Percentiles rank a stretch among this genome's conserved stretches.
Conservation (phyloP, 2,113 vertebrate genomes). For the Dromiciops gliroides region DNA sequence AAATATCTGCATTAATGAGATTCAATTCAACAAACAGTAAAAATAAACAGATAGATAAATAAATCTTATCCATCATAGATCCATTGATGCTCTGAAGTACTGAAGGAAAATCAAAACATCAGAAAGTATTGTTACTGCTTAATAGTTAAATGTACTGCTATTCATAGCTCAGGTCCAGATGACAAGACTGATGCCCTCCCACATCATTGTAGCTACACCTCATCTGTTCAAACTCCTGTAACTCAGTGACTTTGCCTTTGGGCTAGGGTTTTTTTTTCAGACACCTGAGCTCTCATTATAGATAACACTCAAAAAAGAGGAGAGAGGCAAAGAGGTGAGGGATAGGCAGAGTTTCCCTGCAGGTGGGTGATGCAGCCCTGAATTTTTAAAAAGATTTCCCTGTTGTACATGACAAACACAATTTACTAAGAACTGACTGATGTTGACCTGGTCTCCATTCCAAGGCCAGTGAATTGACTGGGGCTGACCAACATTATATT, state of each 20-base stretch:
- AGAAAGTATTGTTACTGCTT: not conserved
- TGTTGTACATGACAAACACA: no score
- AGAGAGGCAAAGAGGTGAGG: not conserved
- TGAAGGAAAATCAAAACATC: not conserved
- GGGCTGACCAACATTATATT: no score
- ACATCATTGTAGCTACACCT: not conserved
- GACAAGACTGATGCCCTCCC: not conserved
- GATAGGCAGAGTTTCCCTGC: not conserved
- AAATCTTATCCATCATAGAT: not conserved
- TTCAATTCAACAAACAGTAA: not conserved
- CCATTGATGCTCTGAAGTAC: not conserved
- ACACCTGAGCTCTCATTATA: not conserved
- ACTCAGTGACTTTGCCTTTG: not conserved
- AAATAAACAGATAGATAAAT: not conserved
- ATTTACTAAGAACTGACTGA: no score
- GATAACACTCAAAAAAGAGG: not conserved
- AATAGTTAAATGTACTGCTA: not conserved
- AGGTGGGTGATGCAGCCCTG: not conserved
- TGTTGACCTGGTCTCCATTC: no score
- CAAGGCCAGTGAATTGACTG: no score
- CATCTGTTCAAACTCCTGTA: not conserved
- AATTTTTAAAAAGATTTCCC: not conserved
- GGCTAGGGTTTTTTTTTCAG: not conserved
- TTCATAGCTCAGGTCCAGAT: not conserved
- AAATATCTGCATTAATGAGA: not conserved